Base-by-base conservation (phyloP, 2,797 vertebrate genomes). In the Petrocephalus schoutedeni region DNA sequence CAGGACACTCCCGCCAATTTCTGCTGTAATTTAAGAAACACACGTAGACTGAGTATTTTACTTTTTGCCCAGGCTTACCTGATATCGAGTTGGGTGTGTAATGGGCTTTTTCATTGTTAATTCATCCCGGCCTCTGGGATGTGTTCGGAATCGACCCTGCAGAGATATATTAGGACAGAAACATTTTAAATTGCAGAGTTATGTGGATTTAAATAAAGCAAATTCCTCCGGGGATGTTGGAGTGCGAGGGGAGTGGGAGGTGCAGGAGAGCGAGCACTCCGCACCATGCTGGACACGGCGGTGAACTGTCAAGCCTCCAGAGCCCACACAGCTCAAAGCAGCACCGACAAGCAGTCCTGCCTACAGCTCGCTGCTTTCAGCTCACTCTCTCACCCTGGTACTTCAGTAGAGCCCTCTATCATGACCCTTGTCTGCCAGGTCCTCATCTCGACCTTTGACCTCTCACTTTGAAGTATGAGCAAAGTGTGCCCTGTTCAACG, bases 61-160 rank as follows among this genome's bases (percentile, higher is more conserved):
- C 45, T 54, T 84, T 32, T 84, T 84, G 51, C 21, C 0, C 28
- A 53, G 32, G 23, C 0, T 41, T 95, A 99, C 98, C 97, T 99
- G 96, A 84, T 99, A 98, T 95, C 98, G 96, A 2, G 97, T 98
- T 21, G 97, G 97, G 91, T 98, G 97, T 93, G 95, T 97, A 91
- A 96, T 96, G 74, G 96, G 94, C 19, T 97, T 98, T 92, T 95
- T 97, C 88, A 94, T 92, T 8, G 96, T 94, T 93, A 96, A 96
- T 87, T 95, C 96, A 54, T 98, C 98, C 90, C 95, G 93, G 32
- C 94, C 96, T 89, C 93, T 96, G 59, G 94, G 94, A 90, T 94
- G 94, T 88, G 96, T 91, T 93, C 95, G 96, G 92, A 97, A 96
- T 92, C 85, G 97, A 92, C 97, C 95, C 92, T 96, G 96, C 98